These are phyloP conservation scores for Rhadina sibilatrix DNA, from an alignment of 2,113 vertebrate genomes.

Conservation along the genomic window DNA sequence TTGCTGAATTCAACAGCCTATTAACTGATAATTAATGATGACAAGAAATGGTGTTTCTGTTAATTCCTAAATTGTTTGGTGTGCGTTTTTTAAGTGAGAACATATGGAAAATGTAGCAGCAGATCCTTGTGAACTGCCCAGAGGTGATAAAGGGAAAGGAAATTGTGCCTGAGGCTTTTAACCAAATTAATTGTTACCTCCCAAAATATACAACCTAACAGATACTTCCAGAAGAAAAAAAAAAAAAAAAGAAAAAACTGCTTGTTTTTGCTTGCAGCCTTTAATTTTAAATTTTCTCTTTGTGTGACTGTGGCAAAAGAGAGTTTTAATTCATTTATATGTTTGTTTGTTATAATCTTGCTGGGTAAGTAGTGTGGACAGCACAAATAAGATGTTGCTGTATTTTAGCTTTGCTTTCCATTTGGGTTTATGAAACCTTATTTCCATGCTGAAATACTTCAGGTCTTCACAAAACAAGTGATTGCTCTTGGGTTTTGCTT, in stretches of 20 bases:
- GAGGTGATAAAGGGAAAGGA: not conserved
- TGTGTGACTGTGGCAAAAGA: not conserved
- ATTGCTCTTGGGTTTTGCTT: not conserved
- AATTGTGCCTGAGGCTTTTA: not conserved
- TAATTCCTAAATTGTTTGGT: not conserved
- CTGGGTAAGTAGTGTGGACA: not conserved
- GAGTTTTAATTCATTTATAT: not conserved
- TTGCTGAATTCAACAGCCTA: not conserved
- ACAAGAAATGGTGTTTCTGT: not conserved
- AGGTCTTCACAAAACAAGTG: not conserved
- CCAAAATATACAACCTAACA: not conserved
- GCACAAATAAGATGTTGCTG: not conserved
- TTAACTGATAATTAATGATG: not conserved
- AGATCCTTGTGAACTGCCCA: not conserved
- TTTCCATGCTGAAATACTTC: slow-evolving; percentile 5
- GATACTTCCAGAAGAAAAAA: not conserved
- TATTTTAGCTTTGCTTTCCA: not conserved
- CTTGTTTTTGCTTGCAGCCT: not conserved
- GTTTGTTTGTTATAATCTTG: not conserved
- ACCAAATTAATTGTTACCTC: not conserved
- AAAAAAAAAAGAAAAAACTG: not conserved
- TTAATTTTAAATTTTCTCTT: not conserved
- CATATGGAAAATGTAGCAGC: not conserved
- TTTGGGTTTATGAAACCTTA: not conserved
- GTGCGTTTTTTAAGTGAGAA: not conserved